phyloP scores from a whole-genome alignment of 2,888 invertebrate genomes.

The Hyppa rectilinea region DNA sequence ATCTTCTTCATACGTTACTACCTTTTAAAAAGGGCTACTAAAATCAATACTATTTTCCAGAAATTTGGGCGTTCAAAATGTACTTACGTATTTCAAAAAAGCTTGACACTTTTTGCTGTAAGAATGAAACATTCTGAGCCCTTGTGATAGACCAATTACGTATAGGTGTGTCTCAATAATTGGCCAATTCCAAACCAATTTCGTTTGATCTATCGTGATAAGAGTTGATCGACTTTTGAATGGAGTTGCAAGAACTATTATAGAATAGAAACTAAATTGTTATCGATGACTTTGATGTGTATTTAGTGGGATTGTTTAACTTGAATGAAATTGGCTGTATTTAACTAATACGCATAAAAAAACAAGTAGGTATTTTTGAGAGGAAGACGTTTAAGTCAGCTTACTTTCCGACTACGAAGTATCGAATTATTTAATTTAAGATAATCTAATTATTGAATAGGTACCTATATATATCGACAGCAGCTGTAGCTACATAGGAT shows the following conservation, averaged over 20 bases:
- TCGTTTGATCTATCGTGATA: constrained; percentile 69
- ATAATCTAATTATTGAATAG: not conserved
- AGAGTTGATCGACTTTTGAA: constrained; percentile 72
- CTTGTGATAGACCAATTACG: constrained; percentile 44
- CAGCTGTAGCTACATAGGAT: not conserved
- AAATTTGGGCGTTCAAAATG: not conserved
- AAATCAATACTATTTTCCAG: too few species aligned
- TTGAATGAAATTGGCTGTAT: not conserved
- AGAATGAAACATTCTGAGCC: constrained; percentile 29
- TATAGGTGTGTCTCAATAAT: constrained; percentile 65
- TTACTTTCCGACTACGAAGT: too few species aligned
- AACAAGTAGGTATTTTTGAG: not conserved
- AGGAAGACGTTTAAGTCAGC: not conserved
- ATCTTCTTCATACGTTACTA: not conserved
- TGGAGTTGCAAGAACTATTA: constrained; percentile 56
- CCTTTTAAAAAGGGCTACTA: not conserved
- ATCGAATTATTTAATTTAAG: not conserved
- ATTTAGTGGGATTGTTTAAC: constrained; percentile 6
- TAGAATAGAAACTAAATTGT: constrained; percentile 20
- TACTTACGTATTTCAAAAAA: not conserved
- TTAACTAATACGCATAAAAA: not conserved
- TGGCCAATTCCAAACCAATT: constrained; percentile 75
- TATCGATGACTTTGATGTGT: constrained; percentile 33
- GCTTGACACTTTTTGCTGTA: constrained; percentile 2
- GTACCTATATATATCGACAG: not conserved